Evolutionary conservation across 2,797 vertebrate species (phyloP).

Genomic region (Phataginus tetradactyla): DNA sequence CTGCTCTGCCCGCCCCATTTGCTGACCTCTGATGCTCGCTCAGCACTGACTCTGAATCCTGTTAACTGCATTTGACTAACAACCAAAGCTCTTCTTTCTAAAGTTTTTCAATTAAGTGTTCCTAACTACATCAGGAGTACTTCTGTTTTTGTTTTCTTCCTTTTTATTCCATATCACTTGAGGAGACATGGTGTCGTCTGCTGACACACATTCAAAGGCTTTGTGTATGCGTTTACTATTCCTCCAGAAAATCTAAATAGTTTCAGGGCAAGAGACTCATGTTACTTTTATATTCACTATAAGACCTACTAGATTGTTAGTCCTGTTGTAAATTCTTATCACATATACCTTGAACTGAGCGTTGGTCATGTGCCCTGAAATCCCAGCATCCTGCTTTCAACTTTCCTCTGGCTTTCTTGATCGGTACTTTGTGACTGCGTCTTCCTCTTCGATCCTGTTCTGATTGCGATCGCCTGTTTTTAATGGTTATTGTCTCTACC

Average conservation of each 20-base stretch:
- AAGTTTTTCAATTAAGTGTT: background rate
- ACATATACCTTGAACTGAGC: background rate
- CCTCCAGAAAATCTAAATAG: background rate
- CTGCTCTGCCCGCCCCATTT: background rate
- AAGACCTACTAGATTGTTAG: background rate
- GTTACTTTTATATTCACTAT: background rate
- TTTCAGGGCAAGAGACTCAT: background rate
- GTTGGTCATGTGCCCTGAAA: background rate
- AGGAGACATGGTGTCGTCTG: background rate
- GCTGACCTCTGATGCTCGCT: background rate
- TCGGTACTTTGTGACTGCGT: fast-evolving
- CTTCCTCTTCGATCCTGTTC: background rate
- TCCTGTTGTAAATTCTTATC: background rate
- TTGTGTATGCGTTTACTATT: background rate
- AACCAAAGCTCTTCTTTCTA: background rate
- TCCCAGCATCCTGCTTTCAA: background rate
- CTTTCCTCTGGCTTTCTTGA: background rate
- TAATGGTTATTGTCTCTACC: background rate
- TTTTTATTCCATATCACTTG: background rate
- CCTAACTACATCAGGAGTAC: background rate
- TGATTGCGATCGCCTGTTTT: background rate
- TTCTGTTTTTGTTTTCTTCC: background rate
- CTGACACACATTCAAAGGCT: background rate
- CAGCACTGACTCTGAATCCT: background rate
- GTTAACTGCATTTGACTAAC: background rate